Evolutionary conservation across 2,797 vertebrate species (phyloP), one percentile per base, ranked within the genome.

Genomic region (Anisognathus igniventris): DNA sequence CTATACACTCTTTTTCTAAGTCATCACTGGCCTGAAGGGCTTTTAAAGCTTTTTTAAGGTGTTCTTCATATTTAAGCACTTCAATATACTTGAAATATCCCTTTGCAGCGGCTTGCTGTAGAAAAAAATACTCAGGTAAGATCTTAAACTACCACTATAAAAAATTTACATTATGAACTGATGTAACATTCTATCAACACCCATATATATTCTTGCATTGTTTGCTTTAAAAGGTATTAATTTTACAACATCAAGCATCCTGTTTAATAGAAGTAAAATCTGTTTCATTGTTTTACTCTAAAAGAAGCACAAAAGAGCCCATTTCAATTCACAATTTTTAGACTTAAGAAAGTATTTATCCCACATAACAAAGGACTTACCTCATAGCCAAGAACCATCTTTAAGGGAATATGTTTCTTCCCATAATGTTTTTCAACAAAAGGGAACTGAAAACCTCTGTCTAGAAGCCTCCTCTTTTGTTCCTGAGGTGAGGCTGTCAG

Each of bases 81-180:
- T 97, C 96, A 89, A 98, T 42, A 62, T 98, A 98, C 76, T 97
- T 97, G 54, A 99, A 98, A 97, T 98, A 99, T 6, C 99, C 98
- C 88, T 97, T 98, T 48, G 98, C 95, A 84, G 97, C 95, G 44
- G 90, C 97, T 96, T 97, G 96, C 99, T 99, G 37, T 35, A 81
- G 24, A 65, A 92, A 83, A 90, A 84, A 90, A 17, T 3, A 9
- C 39, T 39, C 8, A 31, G 10, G 9, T 56, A 28, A 91, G 42
- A 86, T 28, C 8, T 71, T 58, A 57, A n/a, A 87, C 54, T 28
- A 71, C 2, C 12, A 44, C 16, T 65, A 37, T 11, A 53, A 70
- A 58, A 14, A 7, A 67, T 25, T 65, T 54, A 4, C 27, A 30
- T 20, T 30, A 44, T 21, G 1, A 90, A 67, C 39, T 9, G 3